These are phyloP conservation scores for Polydrusus pterygomalis DNA, from an alignment of 2,888 invertebrate species.

Conservation along the genomic window DNA sequence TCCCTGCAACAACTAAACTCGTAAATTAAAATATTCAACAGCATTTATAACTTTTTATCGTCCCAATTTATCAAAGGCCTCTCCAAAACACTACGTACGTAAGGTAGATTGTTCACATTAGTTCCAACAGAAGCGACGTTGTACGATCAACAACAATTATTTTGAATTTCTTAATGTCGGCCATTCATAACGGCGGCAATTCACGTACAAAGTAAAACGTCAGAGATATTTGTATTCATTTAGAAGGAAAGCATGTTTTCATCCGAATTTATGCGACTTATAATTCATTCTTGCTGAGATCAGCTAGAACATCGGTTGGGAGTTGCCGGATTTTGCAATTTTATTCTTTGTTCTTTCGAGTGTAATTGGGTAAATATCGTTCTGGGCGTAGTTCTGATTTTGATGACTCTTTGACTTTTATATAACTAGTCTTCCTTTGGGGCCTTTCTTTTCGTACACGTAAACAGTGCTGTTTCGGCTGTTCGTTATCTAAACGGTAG, in stretches of 20 bases:
- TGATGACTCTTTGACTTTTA: too few relatives aligned
- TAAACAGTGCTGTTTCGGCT: too few relatives aligned
- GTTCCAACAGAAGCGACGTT: slow-evolving; percentile 27
- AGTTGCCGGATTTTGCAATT: slow-evolving; percentile 19
- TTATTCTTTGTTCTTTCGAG: neutral
- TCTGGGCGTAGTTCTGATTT: too few relatives aligned
- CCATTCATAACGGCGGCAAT: slow-evolving; percentile 36
- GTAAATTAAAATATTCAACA: neutral
- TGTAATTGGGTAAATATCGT: too few relatives aligned
- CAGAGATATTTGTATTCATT: slow-evolving; percentile 49
- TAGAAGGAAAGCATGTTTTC: slow-evolving; percentile 34
- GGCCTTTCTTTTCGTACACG: too few relatives aligned
- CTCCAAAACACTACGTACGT: neutral
- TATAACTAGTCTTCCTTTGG: neutral
- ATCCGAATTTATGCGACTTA: slow-evolving; percentile 40
- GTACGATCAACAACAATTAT: slow-evolving; percentile 45
- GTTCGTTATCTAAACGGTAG: neutral
- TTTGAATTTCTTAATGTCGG: slow-evolving; percentile 45
- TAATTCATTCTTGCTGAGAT: slow-evolving; percentile 27
- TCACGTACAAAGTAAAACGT: slow-evolving; percentile 44
- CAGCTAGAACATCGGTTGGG: slow-evolving; percentile 8
- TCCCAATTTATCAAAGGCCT: slow-evolving; percentile 24
- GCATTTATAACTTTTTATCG: slow-evolving; percentile 12
- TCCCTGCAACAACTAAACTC: neutral
- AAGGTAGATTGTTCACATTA: slow-evolving; percentile 33